Percentiles rank a stretch among this genome's conserved stretches.
Conservation (phyloP, 1,140 invertebrate species). For the Conopomorpha cramerella region DNA sequence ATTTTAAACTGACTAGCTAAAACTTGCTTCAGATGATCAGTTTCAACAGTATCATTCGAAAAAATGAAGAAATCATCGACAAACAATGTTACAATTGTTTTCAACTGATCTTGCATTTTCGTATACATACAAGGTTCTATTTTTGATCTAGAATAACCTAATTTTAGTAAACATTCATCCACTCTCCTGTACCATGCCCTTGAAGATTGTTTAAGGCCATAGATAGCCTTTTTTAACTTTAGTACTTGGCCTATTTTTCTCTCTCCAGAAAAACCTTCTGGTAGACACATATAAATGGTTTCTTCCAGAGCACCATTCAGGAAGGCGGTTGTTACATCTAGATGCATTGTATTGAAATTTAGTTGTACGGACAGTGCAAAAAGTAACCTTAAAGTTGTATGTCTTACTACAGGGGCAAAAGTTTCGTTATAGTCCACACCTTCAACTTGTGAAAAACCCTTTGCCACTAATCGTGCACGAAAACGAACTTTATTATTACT, state of each 20-base stretch:
- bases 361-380: constrained; percentile 10
- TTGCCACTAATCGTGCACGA: constrained; percentile 16
- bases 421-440: constrained; percentile 15
- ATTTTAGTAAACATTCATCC: constrained; percentile 10
- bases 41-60: constrained; percentile 10
- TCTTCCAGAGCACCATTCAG: constrained; percentile 41
- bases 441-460: constrained; percentile 13
- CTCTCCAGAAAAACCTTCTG: constrained; percentile 23
- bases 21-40: too few species aligned
- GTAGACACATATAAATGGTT: constrained; percentile 37
- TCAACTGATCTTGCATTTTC: constrained; percentile 5
- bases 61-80: constrained; percentile 35
- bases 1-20: too few species aligned
- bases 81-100: constrained; percentile 18
- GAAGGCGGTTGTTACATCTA: constrained; percentile 16
- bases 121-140: constrained; percentile 20
- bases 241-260: constrained; percentile 16
- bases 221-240: too few species aligned
- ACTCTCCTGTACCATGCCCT: constrained; percentile 12
- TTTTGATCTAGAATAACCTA: constrained; percentile 9
- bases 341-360: constrained; percentile 9
- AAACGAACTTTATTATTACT: constrained; percentile 10
- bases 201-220: too few species aligned
- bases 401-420: constrained; percentile 14
- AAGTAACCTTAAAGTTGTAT: constrained; percentile 12